Evolutionary conservation across 1,140 invertebrate species (phyloP), one percentile per base, ranked within the genome.

Genomic region (Drusus annulatus): DNA sequence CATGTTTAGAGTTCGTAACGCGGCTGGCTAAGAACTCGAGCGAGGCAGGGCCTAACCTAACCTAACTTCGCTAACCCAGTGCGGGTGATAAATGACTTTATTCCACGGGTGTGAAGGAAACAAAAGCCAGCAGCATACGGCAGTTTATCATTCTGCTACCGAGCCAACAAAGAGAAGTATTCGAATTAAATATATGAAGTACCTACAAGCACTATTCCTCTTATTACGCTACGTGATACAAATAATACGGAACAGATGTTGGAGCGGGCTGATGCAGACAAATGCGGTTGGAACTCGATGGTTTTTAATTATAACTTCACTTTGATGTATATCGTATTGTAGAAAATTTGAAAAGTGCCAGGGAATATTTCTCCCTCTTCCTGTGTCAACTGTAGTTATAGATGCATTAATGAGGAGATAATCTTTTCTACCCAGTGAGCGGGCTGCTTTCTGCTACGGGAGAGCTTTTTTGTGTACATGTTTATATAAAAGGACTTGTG

Each of bases 31-130:
- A 19, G 23, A 36, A 63, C 21, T 63, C 21, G 4, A 21, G 23
- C 16, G 65, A 5, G 25, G 65, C 16, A 15, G 7, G 21, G 50
- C 25, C 17, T 17, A 25, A 25, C 51, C 54, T 74, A 36, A 71
- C 68, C 25, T 74, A 58, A 50, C 76, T 36, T 36, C 31, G 5
- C 58, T 52, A 51, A 74, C 71, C 71, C 56, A 74, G 71, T 56
- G 51, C 51, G 17, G 21, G 76, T 81, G 80, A 81, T 81, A 81
- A 81, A 81, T 81, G 76, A 81, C 76, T 81, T 75, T 60, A 78
- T 81, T 73, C 76, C 45, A 25, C 50, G 45, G 58, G 80, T 76
- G 80, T 78, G 80, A 78, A 81, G 76, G 80, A 81, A 81, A 81
- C 80, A 81, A 81, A 81, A 78, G 80, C 71, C 76, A 78, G 69